A percentile compares a stretch with the other conserved stretches of the same genome.
Evolutionary conservation across 2,888 invertebrate species (phyloP).

Genomic region (Eulithis testata): DNA sequence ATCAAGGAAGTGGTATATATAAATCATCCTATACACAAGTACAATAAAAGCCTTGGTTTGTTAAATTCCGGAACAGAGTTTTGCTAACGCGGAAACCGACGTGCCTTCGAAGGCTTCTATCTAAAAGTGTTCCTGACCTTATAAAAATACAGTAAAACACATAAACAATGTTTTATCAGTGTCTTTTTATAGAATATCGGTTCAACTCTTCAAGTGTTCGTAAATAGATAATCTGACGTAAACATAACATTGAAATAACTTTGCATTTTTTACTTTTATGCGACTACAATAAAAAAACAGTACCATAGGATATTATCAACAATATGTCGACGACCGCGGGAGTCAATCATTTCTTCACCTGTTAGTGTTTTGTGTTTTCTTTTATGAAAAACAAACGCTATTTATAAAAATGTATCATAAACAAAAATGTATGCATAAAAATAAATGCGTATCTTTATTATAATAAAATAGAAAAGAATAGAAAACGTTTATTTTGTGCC

Average conservation of each 20-base stretch:
- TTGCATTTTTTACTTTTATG: neutral
- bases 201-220: conserved; percentile 12
- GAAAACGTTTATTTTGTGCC: too few species aligned
- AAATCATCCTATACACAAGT: conserved; percentile 65
- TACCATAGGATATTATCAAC: neutral
- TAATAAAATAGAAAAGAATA: too few species aligned
- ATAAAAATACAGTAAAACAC: conserved; percentile 19
- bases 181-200: conserved; percentile 7
- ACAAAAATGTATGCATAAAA: too few species aligned
- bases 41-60: conserved; percentile 57
- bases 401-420: too few species aligned
- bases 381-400: too few species aligned
- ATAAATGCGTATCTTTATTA: too few species aligned
- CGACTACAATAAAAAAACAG: neutral
- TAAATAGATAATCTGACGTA: conserved; percentile 13
- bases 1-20: conserved; percentile 68
- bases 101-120: conserved; percentile 31
- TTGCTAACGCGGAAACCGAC: conserved; percentile 40
- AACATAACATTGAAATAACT: neutral
- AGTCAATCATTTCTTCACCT: neutral
- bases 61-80: conserved; percentile 69
- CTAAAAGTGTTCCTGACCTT: conserved; percentile 30
- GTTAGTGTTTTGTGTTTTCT: neutral
- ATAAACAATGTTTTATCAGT: conserved; percentile 25
- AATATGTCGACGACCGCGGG: neutral